phyloP scores from a whole-genome alignment of 2,888 invertebrate species.

The Drosophila mayaguana region DNA sequence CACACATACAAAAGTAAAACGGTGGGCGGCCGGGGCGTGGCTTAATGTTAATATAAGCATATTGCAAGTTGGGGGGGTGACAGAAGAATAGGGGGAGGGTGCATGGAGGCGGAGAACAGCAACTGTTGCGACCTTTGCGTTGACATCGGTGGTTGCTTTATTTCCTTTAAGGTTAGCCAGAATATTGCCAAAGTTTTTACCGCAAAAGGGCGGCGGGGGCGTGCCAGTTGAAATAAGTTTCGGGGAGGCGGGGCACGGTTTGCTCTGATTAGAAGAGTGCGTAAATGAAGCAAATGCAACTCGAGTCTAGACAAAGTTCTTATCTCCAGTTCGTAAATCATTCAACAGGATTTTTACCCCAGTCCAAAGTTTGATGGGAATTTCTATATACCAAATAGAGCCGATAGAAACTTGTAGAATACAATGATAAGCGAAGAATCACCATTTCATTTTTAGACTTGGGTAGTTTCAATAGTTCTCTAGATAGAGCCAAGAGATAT shows the following conservation, averaged over 20 bases:
- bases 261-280: slow-evolving; percentile 1
- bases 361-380: neutral
- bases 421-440: neutral
- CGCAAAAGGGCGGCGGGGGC: slow-evolving; percentile 5
- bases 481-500: neutral
- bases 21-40: neutral
- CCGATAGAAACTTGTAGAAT: neutral
- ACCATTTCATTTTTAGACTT: neutral
- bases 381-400: neutral
- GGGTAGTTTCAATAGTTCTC: neutral
- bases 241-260: neutral
- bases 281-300: neutral
- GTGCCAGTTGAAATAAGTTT: slow-evolving; percentile 4
- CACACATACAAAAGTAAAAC: slow-evolving; percentile 10
- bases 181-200: slow-evolving; percentile 62
- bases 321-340: slow-evolving; percentile 24
- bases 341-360: slow-evolving; percentile 10
- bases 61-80: neutral
- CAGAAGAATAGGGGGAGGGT: neutral
- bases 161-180: slow-evolving; percentile 60
- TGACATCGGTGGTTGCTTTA: slow-evolving; percentile 64
- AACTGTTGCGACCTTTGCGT: slow-evolving; percentile 11
- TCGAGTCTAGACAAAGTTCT: slow-evolving; percentile 4
- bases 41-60: slow-evolving; percentile 35
- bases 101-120: neutral